These are phyloP conservation scores for Picus viridis DNA, from an alignment of 2,797 vertebrate genomes.

Conservation along the genomic window DNA sequence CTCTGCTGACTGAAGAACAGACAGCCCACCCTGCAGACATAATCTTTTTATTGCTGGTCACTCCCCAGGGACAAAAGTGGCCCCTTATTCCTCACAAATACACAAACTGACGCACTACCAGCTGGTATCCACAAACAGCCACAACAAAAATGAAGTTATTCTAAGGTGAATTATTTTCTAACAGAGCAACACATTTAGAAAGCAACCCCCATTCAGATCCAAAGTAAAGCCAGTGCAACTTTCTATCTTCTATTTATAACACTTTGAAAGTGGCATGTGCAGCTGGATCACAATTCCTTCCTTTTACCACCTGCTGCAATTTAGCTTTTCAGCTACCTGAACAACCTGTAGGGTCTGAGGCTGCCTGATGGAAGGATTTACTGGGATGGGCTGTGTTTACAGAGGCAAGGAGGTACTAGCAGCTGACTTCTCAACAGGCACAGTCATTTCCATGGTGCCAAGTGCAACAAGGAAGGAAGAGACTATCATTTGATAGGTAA, in stretches of 20 bases:
- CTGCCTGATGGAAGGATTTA: conserved; percentile 5
- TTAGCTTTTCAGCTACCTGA: not conserved
- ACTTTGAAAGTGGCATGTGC: not conserved
- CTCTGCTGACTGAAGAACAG: not conserved
- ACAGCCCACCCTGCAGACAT: not conserved
- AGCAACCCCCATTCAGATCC: not conserved
- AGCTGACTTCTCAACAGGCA: not conserved
- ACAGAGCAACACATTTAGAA: not conserved
- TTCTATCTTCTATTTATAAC: not conserved
- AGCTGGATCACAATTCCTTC: conserved; percentile 10
- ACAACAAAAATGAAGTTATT: not conserved
- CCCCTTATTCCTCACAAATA: not conserved
- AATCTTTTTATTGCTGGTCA: not conserved
- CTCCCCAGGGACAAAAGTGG: not conserved
- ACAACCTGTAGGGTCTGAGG: accelerated
- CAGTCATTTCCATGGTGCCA: not conserved
- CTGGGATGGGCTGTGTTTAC: not conserved
- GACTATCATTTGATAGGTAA: not conserved
- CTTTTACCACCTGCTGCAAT: not conserved
- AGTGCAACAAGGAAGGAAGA: not conserved
- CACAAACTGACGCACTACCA: not conserved
- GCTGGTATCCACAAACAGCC: not conserved
- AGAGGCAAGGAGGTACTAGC: not conserved
- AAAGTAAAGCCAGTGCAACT: not conserved
- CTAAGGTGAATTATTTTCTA: not conserved